Evolutionary conservation across 1,140 invertebrate genomes (phyloP).

Genomic region (Gryllus bimaculatus): DNA sequence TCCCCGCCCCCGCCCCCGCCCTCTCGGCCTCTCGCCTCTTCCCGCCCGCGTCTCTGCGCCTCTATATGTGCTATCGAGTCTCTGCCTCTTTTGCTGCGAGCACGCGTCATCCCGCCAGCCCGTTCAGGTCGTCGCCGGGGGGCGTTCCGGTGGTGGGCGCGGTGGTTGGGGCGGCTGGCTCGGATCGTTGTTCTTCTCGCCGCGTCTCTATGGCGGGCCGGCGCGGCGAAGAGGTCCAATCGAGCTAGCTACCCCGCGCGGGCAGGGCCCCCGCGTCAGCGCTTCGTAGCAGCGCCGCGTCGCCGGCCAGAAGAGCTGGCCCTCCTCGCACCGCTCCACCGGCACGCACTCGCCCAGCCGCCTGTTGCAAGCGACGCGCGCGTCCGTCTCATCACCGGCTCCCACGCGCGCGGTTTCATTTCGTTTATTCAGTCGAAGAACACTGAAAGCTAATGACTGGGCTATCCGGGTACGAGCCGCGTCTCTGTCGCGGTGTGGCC

Average conservation of each 20-base stretch:
- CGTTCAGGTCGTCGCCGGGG: background rate
- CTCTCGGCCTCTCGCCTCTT: no score
- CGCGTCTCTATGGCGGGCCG: background rate
- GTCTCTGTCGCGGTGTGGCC: no score
- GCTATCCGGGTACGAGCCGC: no score
- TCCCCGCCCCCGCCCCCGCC: conserved; percentile 25
- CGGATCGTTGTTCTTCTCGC: background rate
- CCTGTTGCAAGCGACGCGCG: conserved; percentile 22
- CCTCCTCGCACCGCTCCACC: conserved; percentile 46
- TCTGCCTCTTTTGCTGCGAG: conserved; percentile 36
- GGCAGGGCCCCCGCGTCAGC: conserved; percentile 60
- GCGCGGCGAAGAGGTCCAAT: background rate
- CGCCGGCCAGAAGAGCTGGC: conserved; percentile 58
- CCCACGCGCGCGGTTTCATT: no score
- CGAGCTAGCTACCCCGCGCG: conserved; percentile 57
- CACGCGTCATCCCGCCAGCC: conserved; percentile 31
- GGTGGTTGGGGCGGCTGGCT: no score
- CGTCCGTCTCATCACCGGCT: no score
- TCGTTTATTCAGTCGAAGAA: no score
- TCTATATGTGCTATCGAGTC: no score
- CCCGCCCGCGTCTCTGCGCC: conserved; percentile 12
- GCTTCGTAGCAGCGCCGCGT: conserved; percentile 60
- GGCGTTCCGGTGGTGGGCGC: background rate
- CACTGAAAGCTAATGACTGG: no score
- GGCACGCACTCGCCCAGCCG: conserved; percentile 59